Base-by-base conservation (phyloP, 35 echinoderm and acorn worm species). In the Anneissia japonica region DNA sequence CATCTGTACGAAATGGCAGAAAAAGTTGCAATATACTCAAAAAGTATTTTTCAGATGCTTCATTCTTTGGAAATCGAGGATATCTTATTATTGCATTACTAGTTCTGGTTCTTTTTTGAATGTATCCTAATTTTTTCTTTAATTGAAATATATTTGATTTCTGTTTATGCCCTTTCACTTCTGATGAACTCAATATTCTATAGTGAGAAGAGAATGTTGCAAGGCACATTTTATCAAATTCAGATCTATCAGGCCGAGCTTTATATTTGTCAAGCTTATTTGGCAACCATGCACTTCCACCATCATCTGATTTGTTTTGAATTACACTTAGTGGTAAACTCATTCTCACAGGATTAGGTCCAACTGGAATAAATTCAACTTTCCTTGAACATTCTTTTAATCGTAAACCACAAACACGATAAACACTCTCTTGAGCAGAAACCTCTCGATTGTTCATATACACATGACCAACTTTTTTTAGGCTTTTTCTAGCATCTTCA, bases 401-500 rank as follows among this genome's bases (percentile, higher is more conserved):
- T 5, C 39, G 41, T 39, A 94, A 77, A 34, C 84, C 36, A 33
- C n/a, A 32, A 35, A 85, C 74, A 17, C 80, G 73, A 85, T 87
- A 95, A 13, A 88, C 78, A 51, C 85, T 86, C 78, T 89, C 90
- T 84, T 92, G 77, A 38, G 90, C 82, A 56, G 79, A 84, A 1
- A 96, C 73, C 31, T 96, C 93, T 43, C 86, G 46, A 72, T 96
- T 75, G 4, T 82, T 40, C 38, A 92, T 36, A 79, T 92, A 96
- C 16, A 83, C 43, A n/a, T 77, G 46, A 26, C 90, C 93, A 75
- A 96, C 33, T 73, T 73, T 3, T 74, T 76, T 87, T 31, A 94
- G 32, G n/a, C 76, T 38, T 82, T 84, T 35, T 36, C 76, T 76
- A 33, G 83, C 45, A 82, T 86, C 83, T 64, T 81, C 35, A 83